phyloP scores from a whole-genome alignment of 2,888 invertebrate species.

The Melinaea menophilus region DNA sequence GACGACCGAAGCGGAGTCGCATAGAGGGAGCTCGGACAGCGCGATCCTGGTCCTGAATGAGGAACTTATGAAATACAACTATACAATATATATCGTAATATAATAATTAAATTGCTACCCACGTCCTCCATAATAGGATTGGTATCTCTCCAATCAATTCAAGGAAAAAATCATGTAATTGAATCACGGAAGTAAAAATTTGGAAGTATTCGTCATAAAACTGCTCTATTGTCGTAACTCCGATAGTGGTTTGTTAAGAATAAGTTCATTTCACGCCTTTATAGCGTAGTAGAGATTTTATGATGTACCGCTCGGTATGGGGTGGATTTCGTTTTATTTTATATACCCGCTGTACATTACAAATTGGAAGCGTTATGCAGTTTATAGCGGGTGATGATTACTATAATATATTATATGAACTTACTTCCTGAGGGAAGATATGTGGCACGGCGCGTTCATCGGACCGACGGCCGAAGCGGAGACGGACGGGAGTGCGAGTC shows the following conservation, averaged over 20 bases:
- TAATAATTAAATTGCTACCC: constrained; percentile 22
- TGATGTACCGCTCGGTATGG: constrained; percentile 24
- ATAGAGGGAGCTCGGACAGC: constrained; percentile 86
- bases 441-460: constrained; percentile 72
- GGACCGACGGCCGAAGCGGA: constrained; percentile 73
- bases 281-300: constrained; percentile 60
- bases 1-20: constrained; percentile 86
- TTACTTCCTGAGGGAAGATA: constrained; percentile 70
- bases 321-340: not conserved
- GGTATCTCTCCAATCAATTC: constrained; percentile 11
- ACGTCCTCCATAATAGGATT: constrained; percentile 25
- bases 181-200: constrained; percentile 31
- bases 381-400: not conserved
- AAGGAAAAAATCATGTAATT: constrained; percentile 11
- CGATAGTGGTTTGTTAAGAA: constrained; percentile 65
- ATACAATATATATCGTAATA: constrained; percentile 22
- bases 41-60: constrained; percentile 75
- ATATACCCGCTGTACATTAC: not conserved
- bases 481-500: constrained; percentile 66
- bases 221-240: constrained; percentile 58
- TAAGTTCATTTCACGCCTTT: constrained; percentile 63
- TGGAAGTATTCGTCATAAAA: constrained; percentile 43
- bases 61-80: constrained; percentile 13
- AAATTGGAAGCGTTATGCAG: constrained; percentile 6
- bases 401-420: no score